These are phyloP conservation scores for Ornithoptera alexandrae DNA, from an alignment of 2,888 invertebrate species.

Conservation along the genomic window DNA sequence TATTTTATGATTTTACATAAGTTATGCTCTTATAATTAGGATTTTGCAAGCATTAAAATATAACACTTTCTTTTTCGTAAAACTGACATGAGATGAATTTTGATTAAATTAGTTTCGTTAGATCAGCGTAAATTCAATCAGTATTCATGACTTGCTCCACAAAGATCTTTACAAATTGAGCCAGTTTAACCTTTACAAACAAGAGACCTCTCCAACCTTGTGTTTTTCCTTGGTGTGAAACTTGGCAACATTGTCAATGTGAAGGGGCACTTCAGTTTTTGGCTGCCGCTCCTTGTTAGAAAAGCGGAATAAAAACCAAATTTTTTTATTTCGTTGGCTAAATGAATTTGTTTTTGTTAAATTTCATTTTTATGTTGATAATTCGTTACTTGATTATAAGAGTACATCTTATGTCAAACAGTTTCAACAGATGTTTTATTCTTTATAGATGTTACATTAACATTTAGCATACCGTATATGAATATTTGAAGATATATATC, in stretches of 20 bases:
- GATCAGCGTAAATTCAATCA: slow-evolving; percentile 11
- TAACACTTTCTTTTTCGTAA: background rate
- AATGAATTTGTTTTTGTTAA: background rate
- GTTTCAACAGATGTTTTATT: too few relatives aligned
- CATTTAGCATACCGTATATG: too few relatives aligned
- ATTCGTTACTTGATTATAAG: too few relatives aligned
- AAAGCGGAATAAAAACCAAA: slow-evolving; percentile 2
- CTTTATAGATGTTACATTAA: too few relatives aligned
- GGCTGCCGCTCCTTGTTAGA: slow-evolving; percentile 24
- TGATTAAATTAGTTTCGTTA: slow-evolving; percentile 7
- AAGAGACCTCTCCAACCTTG: slow-evolving; percentile 39
- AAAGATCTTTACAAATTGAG: slow-evolving; percentile 42
- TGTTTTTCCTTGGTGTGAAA: slow-evolving; percentile 45
- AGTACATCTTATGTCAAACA: too few relatives aligned
- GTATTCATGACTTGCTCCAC: slow-evolving; percentile 25
- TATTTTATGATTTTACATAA: background rate
- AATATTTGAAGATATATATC: too few relatives aligned
- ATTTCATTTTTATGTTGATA: too few relatives aligned
- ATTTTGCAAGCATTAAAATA: background rate
- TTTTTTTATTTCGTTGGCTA: background rate
- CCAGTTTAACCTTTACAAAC: slow-evolving; percentile 50
- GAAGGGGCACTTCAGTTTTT: slow-evolving; percentile 24
- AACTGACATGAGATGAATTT: background rate
- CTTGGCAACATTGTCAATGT: slow-evolving; percentile 37
- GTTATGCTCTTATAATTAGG: background rate